Evolutionary conservation across 2,888 invertebrate genomes (phyloP).

Genomic region (Drosophila nigricruria): DNA sequence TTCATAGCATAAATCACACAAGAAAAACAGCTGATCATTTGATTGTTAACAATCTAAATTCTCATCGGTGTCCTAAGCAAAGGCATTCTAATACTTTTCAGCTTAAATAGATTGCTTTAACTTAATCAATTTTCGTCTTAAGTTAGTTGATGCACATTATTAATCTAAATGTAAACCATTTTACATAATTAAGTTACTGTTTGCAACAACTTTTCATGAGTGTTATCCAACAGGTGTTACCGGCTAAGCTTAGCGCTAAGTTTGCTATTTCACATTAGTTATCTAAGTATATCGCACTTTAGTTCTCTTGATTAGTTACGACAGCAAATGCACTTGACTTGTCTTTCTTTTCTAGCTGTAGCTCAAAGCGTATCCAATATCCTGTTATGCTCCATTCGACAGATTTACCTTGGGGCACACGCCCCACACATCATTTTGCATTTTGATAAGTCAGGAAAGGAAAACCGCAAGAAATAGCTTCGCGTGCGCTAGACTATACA

Average conservation of each 20-base stretch:
- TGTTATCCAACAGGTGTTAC: not conserved
- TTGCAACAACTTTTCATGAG: not conserved
- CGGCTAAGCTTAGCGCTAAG: not conserved
- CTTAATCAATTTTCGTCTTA: not conserved
- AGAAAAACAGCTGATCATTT: not conserved
- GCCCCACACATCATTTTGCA: constrained; percentile 30
- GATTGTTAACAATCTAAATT: not conserved
- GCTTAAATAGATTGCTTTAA: not conserved
- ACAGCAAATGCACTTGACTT: constrained; percentile 3
- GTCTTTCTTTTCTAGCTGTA: not conserved
- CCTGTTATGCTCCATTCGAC: constrained; percentile 11
- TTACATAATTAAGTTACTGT: not conserved
- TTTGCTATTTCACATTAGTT: not conserved
- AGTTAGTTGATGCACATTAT: too few species aligned
- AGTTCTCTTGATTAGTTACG: constrained; percentile 5
- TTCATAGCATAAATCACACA: not conserved
- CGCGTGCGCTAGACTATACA: constrained; percentile 32
- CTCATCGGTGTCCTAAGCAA: not conserved
- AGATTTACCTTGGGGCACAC: constrained; percentile 38
- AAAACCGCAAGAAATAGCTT: constrained; percentile 53
- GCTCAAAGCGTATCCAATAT: constrained; percentile 18
- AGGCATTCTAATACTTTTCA: not conserved
- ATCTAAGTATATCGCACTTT: not conserved
- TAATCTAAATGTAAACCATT: not conserved
- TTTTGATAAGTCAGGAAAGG: constrained; percentile 32